Conservation (phyloP, 1,140 invertebrate genomes). For the Thereuonema tuberculata region DNA sequence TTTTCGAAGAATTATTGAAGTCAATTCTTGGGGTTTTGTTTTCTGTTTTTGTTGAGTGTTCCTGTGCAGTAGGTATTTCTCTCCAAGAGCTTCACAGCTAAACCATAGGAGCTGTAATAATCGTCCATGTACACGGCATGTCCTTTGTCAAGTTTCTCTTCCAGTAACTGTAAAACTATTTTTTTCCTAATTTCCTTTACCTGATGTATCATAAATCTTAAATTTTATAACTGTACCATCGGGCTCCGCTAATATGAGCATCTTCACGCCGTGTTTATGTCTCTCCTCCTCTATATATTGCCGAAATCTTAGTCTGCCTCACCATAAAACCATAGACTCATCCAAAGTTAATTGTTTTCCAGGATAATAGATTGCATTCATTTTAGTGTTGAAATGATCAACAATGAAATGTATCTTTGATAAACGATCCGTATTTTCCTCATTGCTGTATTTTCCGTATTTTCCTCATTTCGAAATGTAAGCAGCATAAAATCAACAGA, state of each 20-base stretch:
- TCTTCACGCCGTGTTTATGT: background rate
- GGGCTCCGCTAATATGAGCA: background rate
- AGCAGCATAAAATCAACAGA: background rate
- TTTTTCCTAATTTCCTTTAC: background rate
- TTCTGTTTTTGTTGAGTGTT: background rate
- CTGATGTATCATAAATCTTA: background rate
- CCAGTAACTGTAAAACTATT: background rate
- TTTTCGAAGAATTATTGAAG: background rate
- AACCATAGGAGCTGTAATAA: constrained; percentile 1
- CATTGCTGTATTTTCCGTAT: background rate
- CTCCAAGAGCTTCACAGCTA: constrained; percentile 18
- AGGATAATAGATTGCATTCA: background rate
- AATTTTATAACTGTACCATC: background rate
- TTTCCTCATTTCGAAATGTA: background rate
- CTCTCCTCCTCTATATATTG: background rate
- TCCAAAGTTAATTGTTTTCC: background rate
- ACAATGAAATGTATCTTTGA: too few species aligned
- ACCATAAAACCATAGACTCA: background rate
- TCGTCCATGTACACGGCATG: background rate
- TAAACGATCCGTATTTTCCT: background rate
- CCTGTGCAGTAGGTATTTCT: constrained; percentile 11
- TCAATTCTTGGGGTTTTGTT: background rate
- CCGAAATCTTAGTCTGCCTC: background rate
- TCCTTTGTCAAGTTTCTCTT: background rate
- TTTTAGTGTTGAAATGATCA: too few species aligned